phyloP scores from a whole-genome alignment of 2,888 invertebrate species.

The Danaus chrysippus region DNA sequence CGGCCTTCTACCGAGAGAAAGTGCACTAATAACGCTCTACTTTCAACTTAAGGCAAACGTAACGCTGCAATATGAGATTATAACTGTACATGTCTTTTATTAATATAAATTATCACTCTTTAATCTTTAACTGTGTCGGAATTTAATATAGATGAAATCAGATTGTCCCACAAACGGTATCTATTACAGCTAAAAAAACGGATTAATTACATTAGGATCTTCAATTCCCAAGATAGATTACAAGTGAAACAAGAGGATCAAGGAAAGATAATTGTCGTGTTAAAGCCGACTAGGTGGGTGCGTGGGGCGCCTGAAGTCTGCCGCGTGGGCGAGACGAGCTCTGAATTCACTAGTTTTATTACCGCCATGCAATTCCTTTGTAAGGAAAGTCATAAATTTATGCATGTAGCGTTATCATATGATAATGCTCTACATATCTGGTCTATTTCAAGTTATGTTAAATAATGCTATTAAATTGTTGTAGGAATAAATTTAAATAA shows the following conservation, averaged over 20 bases:
- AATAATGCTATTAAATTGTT: neutral
- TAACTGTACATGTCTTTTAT: conserved; percentile 31
- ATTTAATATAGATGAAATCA: neutral
- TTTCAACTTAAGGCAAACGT: conserved; percentile 62
- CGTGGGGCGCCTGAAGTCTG: conserved; percentile 69
- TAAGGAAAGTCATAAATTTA: conserved; percentile 47
- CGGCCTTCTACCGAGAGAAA: conserved; percentile 65
- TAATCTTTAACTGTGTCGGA: neutral
- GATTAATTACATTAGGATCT: conserved; percentile 19
- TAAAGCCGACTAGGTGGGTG: conserved; percentile 32
- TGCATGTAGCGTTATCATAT: conserved; percentile 26
- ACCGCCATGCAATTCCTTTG: conserved; percentile 60
- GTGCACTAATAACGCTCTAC: conserved; percentile 64
- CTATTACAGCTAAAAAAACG: conserved; percentile 16
- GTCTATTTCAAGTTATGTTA: conserved; percentile 5
- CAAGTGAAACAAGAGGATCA: conserved; percentile 28
- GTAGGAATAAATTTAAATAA: no score
- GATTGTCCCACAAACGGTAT: neutral
- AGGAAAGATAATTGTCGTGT: conserved; percentile 24
- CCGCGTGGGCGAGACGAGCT: conserved; percentile 63
- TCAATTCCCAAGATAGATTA: conserved; percentile 20
- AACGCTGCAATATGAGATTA: conserved; percentile 39
- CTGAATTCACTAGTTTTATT: conserved; percentile 65
- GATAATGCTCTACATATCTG: conserved; percentile 19
- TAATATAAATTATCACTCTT: conserved; percentile 12